Percentiles rank a stretch among this genome's conserved stretches.
phyloP scores from a whole-genome alignment of 1,140 invertebrate species.

The Bacillus rossius region DNA sequence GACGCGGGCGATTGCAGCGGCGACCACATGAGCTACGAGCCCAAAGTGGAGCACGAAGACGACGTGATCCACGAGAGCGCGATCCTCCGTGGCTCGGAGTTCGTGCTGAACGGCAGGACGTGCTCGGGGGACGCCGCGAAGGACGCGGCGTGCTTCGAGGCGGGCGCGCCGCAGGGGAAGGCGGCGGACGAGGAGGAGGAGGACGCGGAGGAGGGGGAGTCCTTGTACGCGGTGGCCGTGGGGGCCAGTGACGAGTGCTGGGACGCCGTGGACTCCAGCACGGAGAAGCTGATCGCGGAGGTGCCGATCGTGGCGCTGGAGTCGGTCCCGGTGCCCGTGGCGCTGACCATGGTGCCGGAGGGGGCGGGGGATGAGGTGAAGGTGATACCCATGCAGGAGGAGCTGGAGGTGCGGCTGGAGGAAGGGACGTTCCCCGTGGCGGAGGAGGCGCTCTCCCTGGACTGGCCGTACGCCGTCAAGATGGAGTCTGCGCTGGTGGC shows the following conservation, averaged over 20 bases:
- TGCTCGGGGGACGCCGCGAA: too few species aligned
- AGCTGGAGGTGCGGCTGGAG: conserved; percentile 45
- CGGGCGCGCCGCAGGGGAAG: conserved; percentile 11
- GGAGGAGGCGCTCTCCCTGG: conserved; percentile 14
- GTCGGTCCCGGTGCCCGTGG: conserved; percentile 20
- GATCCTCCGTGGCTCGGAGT: not conserved
- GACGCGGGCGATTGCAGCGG: not conserved
- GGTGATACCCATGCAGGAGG: conserved; percentile 48
- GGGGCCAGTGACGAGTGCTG: conserved; percentile 33
- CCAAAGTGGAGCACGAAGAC: conserved; percentile 2
- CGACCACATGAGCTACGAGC: conserved; percentile 8
- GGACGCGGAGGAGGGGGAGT: conserved; percentile 8
- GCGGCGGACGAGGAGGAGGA: conserved; percentile 19
- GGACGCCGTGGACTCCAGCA: conserved; percentile 43
- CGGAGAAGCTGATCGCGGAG: conserved; percentile 42
- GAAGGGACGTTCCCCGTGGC: conserved; percentile 40
- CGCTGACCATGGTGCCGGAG: conserved; percentile 22
- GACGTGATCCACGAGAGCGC: conserved; percentile 12
- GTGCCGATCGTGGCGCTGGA: conserved; percentile 28
- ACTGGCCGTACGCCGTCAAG: conserved; percentile 39
- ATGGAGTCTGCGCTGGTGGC: conserved; percentile 39
- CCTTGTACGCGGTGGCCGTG: not conserved
- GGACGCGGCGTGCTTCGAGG: not conserved
- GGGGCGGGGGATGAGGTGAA: conserved; percentile 34
- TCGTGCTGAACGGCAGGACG: not conserved